Base-by-base conservation (phyloP, 2,113 vertebrate species). In the Murina feae region DNA sequence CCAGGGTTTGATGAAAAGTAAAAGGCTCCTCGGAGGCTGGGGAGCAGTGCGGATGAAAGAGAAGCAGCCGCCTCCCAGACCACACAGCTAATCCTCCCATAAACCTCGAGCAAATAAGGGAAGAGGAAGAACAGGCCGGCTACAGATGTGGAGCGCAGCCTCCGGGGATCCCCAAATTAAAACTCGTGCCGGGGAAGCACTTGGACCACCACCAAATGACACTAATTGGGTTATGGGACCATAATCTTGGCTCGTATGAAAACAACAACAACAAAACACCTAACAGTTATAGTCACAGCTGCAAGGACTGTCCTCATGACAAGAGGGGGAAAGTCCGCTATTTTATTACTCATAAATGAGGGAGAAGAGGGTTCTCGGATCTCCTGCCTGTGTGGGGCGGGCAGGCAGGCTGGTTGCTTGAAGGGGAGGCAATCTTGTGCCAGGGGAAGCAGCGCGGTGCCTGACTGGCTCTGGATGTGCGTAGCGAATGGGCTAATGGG, bases 81-180 rank as follows among this genome's bases (percentile, higher is more conserved):
- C 97, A 95, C 97, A 94, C 96, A 95, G 86, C 94, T 94, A 96
- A 97, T 96, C 96, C 96, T 68, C 90, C 95, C 37, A 30, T 95
- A 96, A 95, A 96, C 96, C 96, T 94, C 63, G 63, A 95, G 95
- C 95, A 95, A 96, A 96, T 89, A 95, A 84, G 92, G 81, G 65
- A 83, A 93, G 92, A 95, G 94, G 85, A 94, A 90, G 96, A 89
- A 89, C 96, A 94, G 96, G 94, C 89, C 86, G 18, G 89, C 86
- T 96, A 84, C 97, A 97, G 97, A 96, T 96, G 96, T 95, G 96
- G 74, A 93, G 95, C 5, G 86, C 89, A 86, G 95, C 96, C 97
- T 95, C 96, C 37, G 96, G 97, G 97, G 97, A 96, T 96, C 96
- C 96, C 97, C 95, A 96, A 96, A 96, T 96, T 93, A 96, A 97